Conservation (phyloP, 2,888 invertebrate species). For the Eilema sororculum region DNA sequence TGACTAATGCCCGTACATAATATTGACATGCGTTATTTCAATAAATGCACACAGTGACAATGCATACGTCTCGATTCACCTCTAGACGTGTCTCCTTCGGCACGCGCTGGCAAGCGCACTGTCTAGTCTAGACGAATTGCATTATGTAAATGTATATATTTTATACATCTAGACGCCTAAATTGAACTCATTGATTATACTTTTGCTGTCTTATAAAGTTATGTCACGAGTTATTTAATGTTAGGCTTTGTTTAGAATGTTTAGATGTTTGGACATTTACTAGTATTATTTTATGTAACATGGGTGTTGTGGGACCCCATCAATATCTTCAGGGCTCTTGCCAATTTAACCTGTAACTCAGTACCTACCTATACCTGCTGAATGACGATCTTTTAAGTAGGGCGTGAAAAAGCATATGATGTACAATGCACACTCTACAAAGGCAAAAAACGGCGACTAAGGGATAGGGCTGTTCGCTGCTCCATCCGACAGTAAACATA, state of each 20-base stretch:
- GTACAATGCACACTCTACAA: no score
- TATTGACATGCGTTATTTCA: slow-evolving; percentile 25
- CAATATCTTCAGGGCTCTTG: no score
- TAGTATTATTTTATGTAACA: neutral
- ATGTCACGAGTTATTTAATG: neutral
- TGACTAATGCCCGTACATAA: neutral
- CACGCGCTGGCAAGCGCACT: slow-evolving; percentile 70
- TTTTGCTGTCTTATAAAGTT: slow-evolving; percentile 29
- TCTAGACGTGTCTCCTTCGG: slow-evolving; percentile 71
- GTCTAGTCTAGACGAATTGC: slow-evolving; percentile 85
- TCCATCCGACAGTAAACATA: no score
- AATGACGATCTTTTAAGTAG: no score
- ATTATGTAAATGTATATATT: slow-evolving; percentile 83
- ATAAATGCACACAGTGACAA: slow-evolving; percentile 58
- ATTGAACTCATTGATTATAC: slow-evolving; percentile 55
- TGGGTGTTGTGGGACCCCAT: no score
- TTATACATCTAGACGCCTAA: slow-evolving; percentile 71
- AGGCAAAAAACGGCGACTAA: no score
- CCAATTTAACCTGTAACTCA: no score
- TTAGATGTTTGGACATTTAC: neutral
- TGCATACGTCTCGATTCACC: slow-evolving; percentile 74
- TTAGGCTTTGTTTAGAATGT: neutral
- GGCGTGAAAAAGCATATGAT: no score
- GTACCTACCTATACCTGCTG: no score
- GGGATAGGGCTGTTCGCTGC: no score